phyloP scores from a whole-genome alignment of 2,888 invertebrate species.

The Watsonalla binaria region DNA sequence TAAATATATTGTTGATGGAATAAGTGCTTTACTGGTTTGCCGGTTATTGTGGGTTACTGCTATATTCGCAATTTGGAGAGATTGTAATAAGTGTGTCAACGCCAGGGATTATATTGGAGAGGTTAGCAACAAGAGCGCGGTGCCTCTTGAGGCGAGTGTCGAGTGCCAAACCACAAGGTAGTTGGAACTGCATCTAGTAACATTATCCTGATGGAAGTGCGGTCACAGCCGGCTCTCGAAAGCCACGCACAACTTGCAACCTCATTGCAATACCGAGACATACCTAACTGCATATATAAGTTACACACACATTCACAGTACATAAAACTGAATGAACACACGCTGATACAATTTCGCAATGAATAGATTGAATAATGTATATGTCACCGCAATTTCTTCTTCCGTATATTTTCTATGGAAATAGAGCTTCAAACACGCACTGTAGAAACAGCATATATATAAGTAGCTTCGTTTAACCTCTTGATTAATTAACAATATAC shows the following conservation, averaged over 20 bases:
- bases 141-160: slow-evolving; percentile 23
- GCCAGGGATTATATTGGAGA: slow-evolving; percentile 8
- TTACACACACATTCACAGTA: no score
- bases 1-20: not conserved
- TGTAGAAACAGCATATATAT: no score
- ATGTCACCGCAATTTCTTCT: no score
- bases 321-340: no score
- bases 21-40: not conserved
- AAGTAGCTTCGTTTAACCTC: no score
- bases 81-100: not conserved
- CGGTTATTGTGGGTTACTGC: not conserved
- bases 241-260: slow-evolving; percentile 18
- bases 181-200: slow-evolving; percentile 34
- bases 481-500: no score
- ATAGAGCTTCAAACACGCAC: no score
- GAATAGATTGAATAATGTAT: no score
- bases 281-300: no score
- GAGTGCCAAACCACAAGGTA: slow-evolving; percentile 42
- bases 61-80: not conserved
- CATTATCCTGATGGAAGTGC: slow-evolving; percentile 43
- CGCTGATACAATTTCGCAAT: no score
- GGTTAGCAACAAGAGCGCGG: slow-evolving; percentile 6
- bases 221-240: slow-evolving; percentile 29
- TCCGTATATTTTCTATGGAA: no score
- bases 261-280: slow-evolving; percentile 8